A percentile compares a stretch with the other conserved stretches of the same genome.
phyloP scores from a whole-genome alignment of 1,140 invertebrate genomes.

The Drosophila pectinifera region DNA sequence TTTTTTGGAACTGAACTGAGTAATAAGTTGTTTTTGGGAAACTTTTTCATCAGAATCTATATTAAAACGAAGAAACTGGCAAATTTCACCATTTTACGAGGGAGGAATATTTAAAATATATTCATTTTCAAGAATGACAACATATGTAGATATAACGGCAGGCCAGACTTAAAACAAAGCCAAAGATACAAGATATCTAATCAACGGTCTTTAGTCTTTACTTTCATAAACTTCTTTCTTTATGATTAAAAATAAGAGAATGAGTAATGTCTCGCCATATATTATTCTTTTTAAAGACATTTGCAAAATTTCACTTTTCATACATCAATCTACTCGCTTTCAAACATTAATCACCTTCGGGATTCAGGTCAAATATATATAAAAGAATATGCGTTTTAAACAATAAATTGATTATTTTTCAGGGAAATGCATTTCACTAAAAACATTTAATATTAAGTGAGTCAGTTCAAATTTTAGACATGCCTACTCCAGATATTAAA shows the following conservation, averaged over 20 bases:
- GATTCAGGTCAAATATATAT: background rate
- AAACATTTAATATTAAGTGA: background rate
- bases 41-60: background rate
- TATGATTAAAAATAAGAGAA: background rate
- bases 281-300: background rate
- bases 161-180: background rate
- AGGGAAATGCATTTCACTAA: background rate
- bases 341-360: background rate
- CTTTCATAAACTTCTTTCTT: too few species aligned
- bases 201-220: background rate
- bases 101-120: background rate
- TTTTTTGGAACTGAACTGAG: too few species aligned
- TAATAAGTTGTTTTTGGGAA: background rate
- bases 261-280: background rate
- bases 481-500: conserved; percentile 7
- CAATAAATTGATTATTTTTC: background rate
- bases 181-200: background rate
- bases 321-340: conserved; percentile 2
- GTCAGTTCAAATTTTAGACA: conserved; percentile 5
- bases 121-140: background rate
- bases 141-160: background rate
- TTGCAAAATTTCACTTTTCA: conserved; percentile 4
- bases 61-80: background rate
- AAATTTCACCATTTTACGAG: background rate
- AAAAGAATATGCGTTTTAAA: background rate